Percentiles rank a stretch among this genome's conserved stretches.
phyloP scores from a whole-genome alignment of 2,113 vertebrate species.

The Crotalus horridus region DNA sequence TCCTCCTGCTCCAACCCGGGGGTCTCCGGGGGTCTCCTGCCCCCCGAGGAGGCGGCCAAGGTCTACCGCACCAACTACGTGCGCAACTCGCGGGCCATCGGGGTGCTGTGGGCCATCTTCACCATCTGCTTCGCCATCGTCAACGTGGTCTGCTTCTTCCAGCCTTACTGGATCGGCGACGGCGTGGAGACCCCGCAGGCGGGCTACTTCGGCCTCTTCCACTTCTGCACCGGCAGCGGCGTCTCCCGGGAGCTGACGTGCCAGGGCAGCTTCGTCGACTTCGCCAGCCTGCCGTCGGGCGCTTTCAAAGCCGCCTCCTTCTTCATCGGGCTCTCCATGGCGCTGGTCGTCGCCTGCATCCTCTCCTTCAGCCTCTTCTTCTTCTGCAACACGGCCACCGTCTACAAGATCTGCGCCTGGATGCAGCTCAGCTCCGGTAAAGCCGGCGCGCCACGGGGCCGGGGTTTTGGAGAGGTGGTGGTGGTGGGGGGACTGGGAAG shows the following conservation, averaged over 20 bases:
- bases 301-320: constrained; percentile 97
- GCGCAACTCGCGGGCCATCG: constrained; percentile 91
- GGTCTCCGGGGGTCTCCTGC: constrained; percentile 83
- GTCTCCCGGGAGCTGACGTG: constrained; percentile 86
- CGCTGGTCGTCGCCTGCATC: constrained; percentile 91
- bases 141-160: constrained; percentile 93
- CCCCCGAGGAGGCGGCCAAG: constrained; percentile 91
- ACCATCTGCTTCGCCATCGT: constrained; percentile 94
- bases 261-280: constrained; percentile 95
- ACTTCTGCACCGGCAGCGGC: constrained; percentile 91
- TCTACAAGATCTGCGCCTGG: constrained; percentile 98
- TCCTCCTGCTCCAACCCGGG: constrained; percentile 8
- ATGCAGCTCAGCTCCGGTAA: constrained; percentile 91
- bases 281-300: constrained; percentile 85
- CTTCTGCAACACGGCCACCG: constrained; percentile 95
- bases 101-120: constrained; percentile 95
- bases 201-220: constrained; percentile 96
- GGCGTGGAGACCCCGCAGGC: constrained; percentile 92
- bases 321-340: constrained; percentile 95
- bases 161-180: constrained; percentile 97
- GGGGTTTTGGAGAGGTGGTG: too few relatives aligned
- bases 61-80: constrained; percentile 95
- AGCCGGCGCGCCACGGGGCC: constrained; percentile 43
- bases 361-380: constrained; percentile 94
- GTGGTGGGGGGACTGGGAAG: too few relatives aligned